Base-by-base conservation (phyloP, 2,113 vertebrate genomes). In the Egretta garzetta region DNA sequence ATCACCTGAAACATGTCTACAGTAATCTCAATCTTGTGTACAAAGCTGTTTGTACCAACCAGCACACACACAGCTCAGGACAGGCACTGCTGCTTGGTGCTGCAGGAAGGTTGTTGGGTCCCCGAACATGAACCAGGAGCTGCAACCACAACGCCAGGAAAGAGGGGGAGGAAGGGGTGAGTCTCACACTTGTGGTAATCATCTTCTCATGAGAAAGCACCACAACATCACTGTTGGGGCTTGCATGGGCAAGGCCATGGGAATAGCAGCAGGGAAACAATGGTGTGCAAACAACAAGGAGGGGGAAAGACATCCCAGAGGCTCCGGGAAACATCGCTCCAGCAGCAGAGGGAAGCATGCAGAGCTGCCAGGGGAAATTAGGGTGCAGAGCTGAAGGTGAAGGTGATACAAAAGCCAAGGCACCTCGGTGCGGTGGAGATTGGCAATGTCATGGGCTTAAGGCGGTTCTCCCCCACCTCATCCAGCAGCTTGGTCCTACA, bases 391-490 rank as follows among this genome's bases (percentile, higher is more conserved):
- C 23, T 15, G 18, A 37, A 39, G 35, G 56, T 8, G 14, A 41
- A 43, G 41, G 7, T 23, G 22, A 19, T 8, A 5, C 1, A 8
- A 21, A 67, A 37, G 4, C 9, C n/a, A 72, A 50, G 39, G 17
- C 7, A 28, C 37, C 19, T 12, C 3, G 1, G 8, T 12, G 16
- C 39, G 1, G 1, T 18, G 27, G 27, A 37, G 30, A 14, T 3
- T 39, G 35, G 39, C 30, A 52, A 23, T 30, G 27, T 12, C 17
- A n/a, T 0, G 0, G 41, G 5, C 8, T 75, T 60, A 26, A n/a
- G 62, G 37, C 0, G 1, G 4, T 8, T n/a, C 6, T 6, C 6
- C 27, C 4, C 6, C 3, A 22, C 35, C 15, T 58, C 1, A 0
- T 58, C 28, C 35, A 52, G 26, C 26, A 86, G 14, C 39, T 60